phyloP scores from a whole-genome alignment of 2,113 vertebrate species.

The Geococcyx californianus region DNA sequence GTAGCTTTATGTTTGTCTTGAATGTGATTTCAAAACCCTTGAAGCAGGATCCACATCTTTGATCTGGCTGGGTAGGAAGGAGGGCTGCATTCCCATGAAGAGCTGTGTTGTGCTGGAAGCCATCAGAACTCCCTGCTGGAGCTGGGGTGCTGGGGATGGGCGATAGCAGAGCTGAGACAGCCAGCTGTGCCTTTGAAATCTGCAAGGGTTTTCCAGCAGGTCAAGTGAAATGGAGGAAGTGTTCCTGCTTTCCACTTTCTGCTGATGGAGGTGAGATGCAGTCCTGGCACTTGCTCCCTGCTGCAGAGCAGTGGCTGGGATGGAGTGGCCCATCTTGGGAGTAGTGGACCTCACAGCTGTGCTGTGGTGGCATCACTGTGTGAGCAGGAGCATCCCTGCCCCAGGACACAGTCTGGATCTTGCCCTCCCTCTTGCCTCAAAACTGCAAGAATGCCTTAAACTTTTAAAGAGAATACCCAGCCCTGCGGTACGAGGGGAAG shows the following conservation, averaged over 20 bases:
- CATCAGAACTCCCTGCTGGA: background rate
- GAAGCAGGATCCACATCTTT: background rate
- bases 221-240: background rate
- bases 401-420: background rate
- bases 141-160: background rate
- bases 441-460: background rate
- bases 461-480: background rate
- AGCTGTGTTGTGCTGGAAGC: background rate
- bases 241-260: background rate
- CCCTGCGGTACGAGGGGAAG: accelerated
- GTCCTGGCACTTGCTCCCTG: accelerated
- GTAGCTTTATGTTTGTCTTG: constrained; percentile 3
- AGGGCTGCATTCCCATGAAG: background rate
- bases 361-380: background rate
- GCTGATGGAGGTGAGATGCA: background rate
- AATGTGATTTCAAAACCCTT: background rate
- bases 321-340: background rate
- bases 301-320: background rate
- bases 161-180: background rate
- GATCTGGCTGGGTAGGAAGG: background rate
- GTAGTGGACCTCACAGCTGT: accelerated
- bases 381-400: background rate
- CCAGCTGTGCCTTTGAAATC: background rate
- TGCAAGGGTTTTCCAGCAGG: background rate
- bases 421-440: accelerated